These are phyloP conservation scores for Lycaena phlaeas DNA, from an alignment of 2,888 invertebrate genomes.

Conservation along the genomic window DNA sequence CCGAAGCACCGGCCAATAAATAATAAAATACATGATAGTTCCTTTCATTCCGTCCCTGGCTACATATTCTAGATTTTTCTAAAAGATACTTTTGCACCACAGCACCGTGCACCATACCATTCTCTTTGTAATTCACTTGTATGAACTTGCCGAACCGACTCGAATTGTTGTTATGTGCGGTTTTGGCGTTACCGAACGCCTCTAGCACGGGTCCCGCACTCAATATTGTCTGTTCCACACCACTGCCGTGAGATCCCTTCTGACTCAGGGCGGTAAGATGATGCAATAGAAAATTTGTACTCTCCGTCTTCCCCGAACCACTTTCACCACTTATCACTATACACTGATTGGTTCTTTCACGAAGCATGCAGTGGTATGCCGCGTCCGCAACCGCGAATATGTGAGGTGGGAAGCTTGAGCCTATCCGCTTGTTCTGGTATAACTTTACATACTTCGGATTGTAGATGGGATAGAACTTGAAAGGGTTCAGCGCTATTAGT, in stretches of 20 bases:
- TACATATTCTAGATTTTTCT: conserved; percentile 96
- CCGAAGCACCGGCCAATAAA: conserved; percentile 90
- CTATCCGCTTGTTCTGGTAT: conserved; percentile 93
- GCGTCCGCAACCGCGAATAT: conserved; percentile 97
- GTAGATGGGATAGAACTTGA: conserved; percentile 97
- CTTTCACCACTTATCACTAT: conserved; percentile 97
- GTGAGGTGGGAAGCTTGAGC: conserved; percentile 94
- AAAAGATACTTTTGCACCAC: conserved; percentile 96
- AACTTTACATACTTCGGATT: conserved; percentile 97
- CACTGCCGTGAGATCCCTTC: conserved; percentile 93
- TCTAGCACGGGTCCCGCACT: conserved; percentile 97
- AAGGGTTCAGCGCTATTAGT: conserved; percentile 94
- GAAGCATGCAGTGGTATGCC: conserved; percentile 95
- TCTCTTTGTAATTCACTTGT: conserved; percentile 97
- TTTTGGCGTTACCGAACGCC: conserved; percentile 99
- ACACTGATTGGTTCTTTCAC: conserved; percentile 89
- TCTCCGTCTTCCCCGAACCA: conserved; percentile 97
- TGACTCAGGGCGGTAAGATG: conserved; percentile 95
- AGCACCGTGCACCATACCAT: conserved; percentile 98
- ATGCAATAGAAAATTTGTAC: conserved; percentile 94
- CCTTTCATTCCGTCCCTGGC: conserved; percentile 94
- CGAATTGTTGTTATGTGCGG: conserved; percentile 97
- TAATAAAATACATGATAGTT: conserved; percentile 99
- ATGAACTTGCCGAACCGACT: conserved; percentile 98
- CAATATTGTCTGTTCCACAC: conserved; percentile 96